Evolutionary conservation across 1,140 invertebrate genomes (phyloP).

Genomic region (Drosophila subpulchrella): DNA sequence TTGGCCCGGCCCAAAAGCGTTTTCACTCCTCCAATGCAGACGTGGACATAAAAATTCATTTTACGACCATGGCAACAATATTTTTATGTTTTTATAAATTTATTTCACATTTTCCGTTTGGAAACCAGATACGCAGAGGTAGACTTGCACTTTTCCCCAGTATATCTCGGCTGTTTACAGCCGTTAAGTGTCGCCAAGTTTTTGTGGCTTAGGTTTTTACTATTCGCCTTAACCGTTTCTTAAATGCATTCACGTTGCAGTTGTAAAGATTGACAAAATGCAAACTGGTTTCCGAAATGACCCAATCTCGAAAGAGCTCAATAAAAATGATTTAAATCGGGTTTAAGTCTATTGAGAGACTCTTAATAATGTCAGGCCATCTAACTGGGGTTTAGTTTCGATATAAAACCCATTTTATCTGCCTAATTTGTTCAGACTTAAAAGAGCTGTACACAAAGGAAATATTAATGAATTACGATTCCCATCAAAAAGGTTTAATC

Average conservation of each 20-base stretch:
- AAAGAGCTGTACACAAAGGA: slow-evolving; percentile 18
- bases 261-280: slow-evolving; percentile 56
- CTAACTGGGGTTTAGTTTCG: slow-evolving; percentile 28
- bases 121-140: slow-evolving; percentile 43
- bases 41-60: slow-evolving; percentile 40
- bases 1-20: slow-evolving; percentile 15
- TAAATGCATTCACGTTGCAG: slow-evolving; percentile 70
- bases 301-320: slow-evolving; percentile 20
- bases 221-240: slow-evolving; percentile 56
- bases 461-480: slow-evolving; percentile 26
- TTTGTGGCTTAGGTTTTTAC: slow-evolving; percentile 51
- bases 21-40: slow-evolving; percentile 23
- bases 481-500: slow-evolving; percentile 9
- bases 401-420: slow-evolving; percentile 16
- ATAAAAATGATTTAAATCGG: slow-evolving; percentile 74
- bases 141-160: slow-evolving; percentile 46
- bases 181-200: slow-evolving; percentile 75
- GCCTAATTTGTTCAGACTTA: slow-evolving; percentile 20
- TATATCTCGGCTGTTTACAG: slow-evolving; percentile 52
- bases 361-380: neutral
- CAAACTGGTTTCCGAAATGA: slow-evolving; percentile 63
- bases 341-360: slow-evolving; percentile 11
- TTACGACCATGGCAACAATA: slow-evolving; percentile 54
- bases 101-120: slow-evolving; percentile 53
- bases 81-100: slow-evolving; percentile 60